Conservation (phyloP, 2,113 vertebrate genomes). For the Antigone vipio region DNA sequence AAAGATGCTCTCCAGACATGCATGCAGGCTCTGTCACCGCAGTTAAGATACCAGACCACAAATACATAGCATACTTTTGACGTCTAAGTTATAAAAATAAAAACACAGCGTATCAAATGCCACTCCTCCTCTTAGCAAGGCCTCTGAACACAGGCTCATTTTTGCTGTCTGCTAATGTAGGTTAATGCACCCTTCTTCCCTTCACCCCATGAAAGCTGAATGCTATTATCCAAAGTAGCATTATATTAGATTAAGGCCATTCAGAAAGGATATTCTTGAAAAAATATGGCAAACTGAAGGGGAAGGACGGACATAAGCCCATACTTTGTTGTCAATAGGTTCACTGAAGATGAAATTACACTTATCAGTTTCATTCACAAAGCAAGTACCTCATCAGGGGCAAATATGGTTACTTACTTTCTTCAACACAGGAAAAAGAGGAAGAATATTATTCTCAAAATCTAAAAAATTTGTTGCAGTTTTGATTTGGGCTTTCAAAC, state of each 20-base stretch:
- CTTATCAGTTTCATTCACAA: background rate
- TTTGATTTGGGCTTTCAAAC: background rate
- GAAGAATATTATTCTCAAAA: background rate
- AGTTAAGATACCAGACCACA: background rate
- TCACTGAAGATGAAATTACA: background rate
- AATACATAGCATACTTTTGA: background rate
- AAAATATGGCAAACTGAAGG: background rate
- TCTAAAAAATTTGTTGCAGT: background rate
- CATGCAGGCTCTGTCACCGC: background rate
- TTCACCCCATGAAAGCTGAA: background rate
- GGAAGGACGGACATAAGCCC: background rate
- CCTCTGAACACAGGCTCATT: background rate
- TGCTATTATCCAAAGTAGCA: slow-evolving; percentile 30
- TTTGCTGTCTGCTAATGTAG: slow-evolving; percentile 12
- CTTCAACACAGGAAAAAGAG: background rate
- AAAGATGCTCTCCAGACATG: background rate
- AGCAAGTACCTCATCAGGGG: background rate
- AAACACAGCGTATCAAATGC: background rate
- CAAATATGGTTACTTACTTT: background rate
- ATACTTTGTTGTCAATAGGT: background rate
- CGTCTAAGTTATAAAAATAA: background rate
- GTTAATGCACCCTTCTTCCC: slow-evolving; percentile 16
- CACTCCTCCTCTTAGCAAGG: background rate
- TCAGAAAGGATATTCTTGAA: background rate
- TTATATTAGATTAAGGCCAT: slow-evolving; percentile 32